Conservation (phyloP, 2,797 vertebrate genomes). For the Galaxias olidus region DNA sequence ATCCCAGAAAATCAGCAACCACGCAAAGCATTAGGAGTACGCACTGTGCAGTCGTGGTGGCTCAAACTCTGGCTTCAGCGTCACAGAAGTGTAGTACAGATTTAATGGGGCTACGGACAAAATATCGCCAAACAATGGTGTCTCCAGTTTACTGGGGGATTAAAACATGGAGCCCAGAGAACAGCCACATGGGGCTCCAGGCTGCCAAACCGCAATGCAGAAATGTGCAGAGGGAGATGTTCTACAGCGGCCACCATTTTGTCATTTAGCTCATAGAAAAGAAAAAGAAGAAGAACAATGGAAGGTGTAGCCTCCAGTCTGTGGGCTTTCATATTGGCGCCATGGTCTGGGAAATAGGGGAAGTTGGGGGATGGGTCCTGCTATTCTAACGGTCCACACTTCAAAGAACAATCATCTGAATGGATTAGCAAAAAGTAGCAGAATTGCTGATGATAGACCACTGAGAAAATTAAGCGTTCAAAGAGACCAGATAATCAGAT, state of each 20-base stretch:
- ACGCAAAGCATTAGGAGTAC: too few relatives aligned
- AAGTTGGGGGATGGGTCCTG: not conserved
- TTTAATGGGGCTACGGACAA: too few relatives aligned
- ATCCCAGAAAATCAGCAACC: too few relatives aligned
- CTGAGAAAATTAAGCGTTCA: constrained; percentile 8
- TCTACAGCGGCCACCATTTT: constrained; percentile 1
- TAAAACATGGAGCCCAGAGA: not conserved
- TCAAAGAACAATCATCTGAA: constrained; percentile 9
- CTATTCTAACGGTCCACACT: too few relatives aligned
- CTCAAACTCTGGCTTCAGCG: not conserved
- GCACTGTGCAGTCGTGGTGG: too few relatives aligned
- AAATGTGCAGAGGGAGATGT: not conserved
- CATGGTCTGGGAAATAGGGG: not conserved
- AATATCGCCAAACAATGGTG: not conserved
- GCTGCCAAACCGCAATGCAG: constrained; percentile 5
- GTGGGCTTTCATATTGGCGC: not conserved
- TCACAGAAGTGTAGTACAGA: not conserved
- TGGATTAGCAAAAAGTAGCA: not conserved
- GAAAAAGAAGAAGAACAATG: not conserved
- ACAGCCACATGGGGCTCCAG: not conserved
- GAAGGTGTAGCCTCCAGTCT: not conserved
- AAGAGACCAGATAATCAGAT: constrained; percentile 15
- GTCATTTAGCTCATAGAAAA: not conserved
- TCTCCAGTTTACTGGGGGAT: not conserved
- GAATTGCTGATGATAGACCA: constrained; percentile 2